Conservation (phyloP, 1,140 invertebrate genomes). For the Drosophila biarmipes region DNA sequence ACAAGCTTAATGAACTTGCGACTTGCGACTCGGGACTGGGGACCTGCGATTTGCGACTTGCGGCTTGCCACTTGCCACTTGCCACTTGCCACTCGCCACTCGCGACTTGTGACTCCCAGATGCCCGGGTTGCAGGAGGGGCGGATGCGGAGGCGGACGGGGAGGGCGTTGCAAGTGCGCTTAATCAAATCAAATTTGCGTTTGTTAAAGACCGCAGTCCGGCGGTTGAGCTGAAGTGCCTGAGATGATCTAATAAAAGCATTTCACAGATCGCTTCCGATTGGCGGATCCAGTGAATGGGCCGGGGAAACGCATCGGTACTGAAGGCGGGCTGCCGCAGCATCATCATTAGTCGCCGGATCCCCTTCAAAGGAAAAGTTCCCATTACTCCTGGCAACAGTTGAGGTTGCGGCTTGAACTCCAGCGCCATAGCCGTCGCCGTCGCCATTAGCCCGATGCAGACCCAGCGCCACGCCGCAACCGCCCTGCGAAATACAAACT, state of each 20-base stretch:
- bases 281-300: not conserved
- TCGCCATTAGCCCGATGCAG: not conserved
- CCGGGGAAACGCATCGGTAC: not conserved
- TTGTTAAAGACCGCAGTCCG: constrained; percentile 5
- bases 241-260: not conserved
- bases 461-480: not conserved
- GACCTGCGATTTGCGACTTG: constrained; percentile 11
- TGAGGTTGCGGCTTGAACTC: constrained; percentile 5
- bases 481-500: constrained; percentile 37
- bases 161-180: constrained; percentile 28
- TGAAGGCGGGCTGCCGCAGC: not conserved
- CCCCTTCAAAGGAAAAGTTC: constrained; percentile 15
- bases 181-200: constrained; percentile 56
- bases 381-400: not conserved
- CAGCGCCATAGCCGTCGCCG: not conserved
- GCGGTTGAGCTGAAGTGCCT: not conserved
- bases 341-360: constrained; percentile 5
- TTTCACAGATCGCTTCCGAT: not conserved
- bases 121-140: constrained; percentile 11
- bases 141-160: not conserved
- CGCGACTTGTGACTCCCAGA: constrained; percentile 7
- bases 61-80: constrained; percentile 6
- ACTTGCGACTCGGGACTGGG: constrained; percentile 15
- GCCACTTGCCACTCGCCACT: not conserved
- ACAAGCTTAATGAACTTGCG: constrained; percentile 67